Percentiles rank a stretch among this genome's conserved stretches.
Evolutionary conservation across 2,888 invertebrate genomes (phyloP).

Genomic region (Clistopyga incitator): DNA sequence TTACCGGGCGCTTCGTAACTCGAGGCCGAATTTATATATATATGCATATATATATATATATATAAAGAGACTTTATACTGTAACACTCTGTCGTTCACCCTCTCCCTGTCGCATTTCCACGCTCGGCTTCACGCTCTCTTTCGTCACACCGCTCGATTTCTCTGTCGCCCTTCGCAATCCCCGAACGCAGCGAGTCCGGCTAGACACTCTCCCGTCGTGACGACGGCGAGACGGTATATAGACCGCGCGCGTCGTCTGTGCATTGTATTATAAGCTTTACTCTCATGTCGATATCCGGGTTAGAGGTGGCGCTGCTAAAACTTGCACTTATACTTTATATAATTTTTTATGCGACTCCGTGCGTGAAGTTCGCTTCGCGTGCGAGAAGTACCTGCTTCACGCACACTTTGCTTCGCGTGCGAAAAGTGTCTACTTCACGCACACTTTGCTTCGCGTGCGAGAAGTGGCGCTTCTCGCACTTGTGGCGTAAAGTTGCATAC

Average conservation of each 20-base stretch:
- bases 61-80: background rate
- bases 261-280: slow-evolving; percentile 26
- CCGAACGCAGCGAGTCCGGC: slow-evolving; percentile 43
- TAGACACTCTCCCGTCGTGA: slow-evolving; percentile 49
- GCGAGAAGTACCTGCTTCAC: no score
- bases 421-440: no score
- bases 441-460: no score
- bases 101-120: slow-evolving; percentile 42
- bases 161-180: slow-evolving; percentile 58
- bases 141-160: slow-evolving; percentile 68
- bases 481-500: no score
- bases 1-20: slow-evolving; percentile 21
- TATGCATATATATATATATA: background rate
- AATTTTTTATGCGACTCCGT: no score
- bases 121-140: slow-evolving; percentile 68
- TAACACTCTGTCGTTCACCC: background rate
- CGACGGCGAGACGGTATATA: slow-evolving; percentile 35
- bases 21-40: slow-evolving; percentile 15
- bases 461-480: no score
- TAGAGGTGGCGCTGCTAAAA: background rate
- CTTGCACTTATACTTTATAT: background rate
- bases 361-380: no score
- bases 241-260: slow-evolving; percentile 36
- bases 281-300: slow-evolving; percentile 5
- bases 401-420: no score